Base-by-base conservation (phyloP, 2,113 vertebrate genomes). In the Lasiurus borealis region DNA sequence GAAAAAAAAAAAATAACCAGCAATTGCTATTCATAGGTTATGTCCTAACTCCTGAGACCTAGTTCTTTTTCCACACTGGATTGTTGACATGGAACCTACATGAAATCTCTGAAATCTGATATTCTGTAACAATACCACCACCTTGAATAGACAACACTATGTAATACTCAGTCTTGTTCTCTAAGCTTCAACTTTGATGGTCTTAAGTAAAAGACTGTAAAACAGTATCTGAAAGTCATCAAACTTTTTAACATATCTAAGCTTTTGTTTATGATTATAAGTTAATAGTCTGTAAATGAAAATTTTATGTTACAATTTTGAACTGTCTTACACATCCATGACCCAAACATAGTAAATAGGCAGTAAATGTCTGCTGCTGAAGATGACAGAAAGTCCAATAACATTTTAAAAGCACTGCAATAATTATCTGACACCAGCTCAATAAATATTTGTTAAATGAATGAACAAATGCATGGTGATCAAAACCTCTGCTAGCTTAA, bases 401-500 rank as follows among this genome's bases (percentile, higher is more conserved):
- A 91, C 7, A 76, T 84, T 86, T 89, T 73, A 27, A 84, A 94
- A 92, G 29, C 46, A 90, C 7, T 92, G 11, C 11, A 96, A 85
- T 80, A 85, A 91, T 80, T 78, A 91, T 40, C 16, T 94, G 68
- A 64, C 75, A 25, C 62, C 66, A 91, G 31, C 21, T 91, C 36
- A 91, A 89, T 64, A 97, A 91, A 68, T 95, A 91, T 80, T 16
- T 92, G 21, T 57, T 85, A 85, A 82, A 62, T 86, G 21, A 95
- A 72, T 57, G 12, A 96, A 95, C 64, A 91, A 59, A 77, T 90
- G 4, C 25, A 81, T 68, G 10, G 12, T 82, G 8, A 15, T 86
- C 87, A 94, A 93, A 94, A 92, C 15, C 52, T 57, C 50, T 82
- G 34, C 29, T 72, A 84, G 75, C 85, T 69, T 87, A 85, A 85